Conservation (phyloP, 2,797 vertebrate genomes). For the Tiaroga cobitis region DNA sequence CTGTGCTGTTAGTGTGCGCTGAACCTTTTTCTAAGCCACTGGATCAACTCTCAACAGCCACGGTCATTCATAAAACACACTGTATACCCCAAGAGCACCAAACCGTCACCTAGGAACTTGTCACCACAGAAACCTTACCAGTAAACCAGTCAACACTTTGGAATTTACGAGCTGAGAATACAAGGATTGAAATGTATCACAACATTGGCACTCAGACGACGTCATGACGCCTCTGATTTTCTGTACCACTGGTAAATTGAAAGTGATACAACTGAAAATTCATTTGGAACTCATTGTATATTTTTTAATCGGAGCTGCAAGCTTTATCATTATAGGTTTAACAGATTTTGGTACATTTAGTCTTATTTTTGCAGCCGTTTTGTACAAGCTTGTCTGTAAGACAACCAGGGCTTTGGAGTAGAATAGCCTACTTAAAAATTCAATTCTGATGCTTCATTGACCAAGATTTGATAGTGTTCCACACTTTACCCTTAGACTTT, state of each 20-base stretch:
- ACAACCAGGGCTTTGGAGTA: background rate
- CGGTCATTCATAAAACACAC: conserved; percentile 53
- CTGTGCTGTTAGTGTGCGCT: conserved; percentile 56
- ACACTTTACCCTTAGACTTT: conserved; percentile 28
- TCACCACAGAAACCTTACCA: conserved; percentile 41
- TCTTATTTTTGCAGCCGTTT: background rate
- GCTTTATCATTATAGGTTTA: background rate
- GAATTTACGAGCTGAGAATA: conserved; percentile 31
- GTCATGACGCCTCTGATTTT: conserved; percentile 2
- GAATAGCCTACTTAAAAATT: conserved; percentile 35
- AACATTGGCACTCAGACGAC: background rate
- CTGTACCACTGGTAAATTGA: background rate
- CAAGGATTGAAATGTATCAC: conserved; percentile 33
- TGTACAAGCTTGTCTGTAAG: background rate
- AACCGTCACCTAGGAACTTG: conserved; percentile 37
- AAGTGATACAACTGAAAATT: background rate
- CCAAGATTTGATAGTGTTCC: conserved; percentile 44
- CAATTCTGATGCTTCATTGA: conserved; percentile 46
- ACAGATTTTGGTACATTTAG: background rate
- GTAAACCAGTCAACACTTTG: conserved; percentile 29
- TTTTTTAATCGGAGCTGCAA: background rate
- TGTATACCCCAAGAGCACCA: conserved; percentile 42
- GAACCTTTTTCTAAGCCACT: conserved; percentile 50
- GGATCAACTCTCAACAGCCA: conserved; percentile 54
- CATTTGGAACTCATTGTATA: background rate